Conservation (phyloP, 1,140 invertebrate species). For the Drosophila grimshawi region DNA sequence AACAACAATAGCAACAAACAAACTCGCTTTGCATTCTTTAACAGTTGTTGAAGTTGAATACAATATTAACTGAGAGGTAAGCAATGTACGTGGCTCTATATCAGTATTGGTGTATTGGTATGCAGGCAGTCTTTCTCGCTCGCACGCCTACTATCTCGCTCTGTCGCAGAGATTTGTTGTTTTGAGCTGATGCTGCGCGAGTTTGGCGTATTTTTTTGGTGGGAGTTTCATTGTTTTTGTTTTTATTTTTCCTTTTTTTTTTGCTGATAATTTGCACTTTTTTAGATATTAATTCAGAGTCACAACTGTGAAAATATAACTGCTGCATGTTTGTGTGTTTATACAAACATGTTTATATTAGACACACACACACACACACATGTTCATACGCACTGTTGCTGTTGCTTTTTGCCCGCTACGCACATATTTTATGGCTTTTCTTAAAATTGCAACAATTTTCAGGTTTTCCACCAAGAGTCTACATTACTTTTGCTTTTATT, state of each 20-base stretch:
- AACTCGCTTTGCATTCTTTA: constrained; percentile 40
- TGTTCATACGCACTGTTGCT: constrained; percentile 9
- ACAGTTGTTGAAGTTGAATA: constrained; percentile 10
- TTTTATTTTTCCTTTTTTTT: background rate
- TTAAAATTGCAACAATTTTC: constrained; percentile 47
- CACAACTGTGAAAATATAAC: background rate
- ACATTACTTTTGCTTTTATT: constrained; percentile 37
- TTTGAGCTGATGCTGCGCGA: constrained; percentile 42
- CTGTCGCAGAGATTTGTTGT: constrained; percentile 15
- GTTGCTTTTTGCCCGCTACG: constrained; percentile 40
- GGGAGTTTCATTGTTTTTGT: constrained; percentile 41
- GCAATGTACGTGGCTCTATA: constrained; percentile 31
- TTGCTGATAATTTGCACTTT: constrained; percentile 41
- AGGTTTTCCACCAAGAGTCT: constrained; percentile 27
- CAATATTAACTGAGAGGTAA: constrained; percentile 35
- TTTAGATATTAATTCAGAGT: constrained; percentile 11
- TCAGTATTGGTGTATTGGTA: constrained; percentile 6
- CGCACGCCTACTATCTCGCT: constrained; percentile 12
- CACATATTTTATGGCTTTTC: constrained; percentile 50
- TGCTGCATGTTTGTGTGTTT: background rate
- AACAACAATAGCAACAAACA: constrained; percentile 7
- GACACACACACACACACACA: constrained; percentile 11
- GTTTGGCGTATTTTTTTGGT: constrained; percentile 14
- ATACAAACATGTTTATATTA: constrained; percentile 15
- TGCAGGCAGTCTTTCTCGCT: constrained; percentile 1